Evolutionary conservation across 2,113 vertebrate species (phyloP).

Genomic region (Ivindomyrus marchei): DNA sequence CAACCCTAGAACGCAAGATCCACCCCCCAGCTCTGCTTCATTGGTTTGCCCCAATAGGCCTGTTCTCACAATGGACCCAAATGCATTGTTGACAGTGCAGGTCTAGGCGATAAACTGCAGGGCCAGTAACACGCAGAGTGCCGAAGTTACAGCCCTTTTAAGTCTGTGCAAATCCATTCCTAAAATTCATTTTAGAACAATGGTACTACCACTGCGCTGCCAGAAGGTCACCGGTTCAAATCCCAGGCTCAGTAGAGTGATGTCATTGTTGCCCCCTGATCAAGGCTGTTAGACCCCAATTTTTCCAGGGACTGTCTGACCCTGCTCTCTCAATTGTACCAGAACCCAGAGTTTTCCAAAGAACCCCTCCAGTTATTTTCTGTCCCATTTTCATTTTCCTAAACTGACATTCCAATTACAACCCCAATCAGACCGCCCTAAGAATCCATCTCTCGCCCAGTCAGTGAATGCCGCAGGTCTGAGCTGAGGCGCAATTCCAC

Average conservation of each 20-base stretch:
- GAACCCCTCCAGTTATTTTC: background rate
- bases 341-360: background rate
- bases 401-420: background rate
- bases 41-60: background rate
- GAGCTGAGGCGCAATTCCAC: background rate
- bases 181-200: background rate
- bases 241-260: background rate
- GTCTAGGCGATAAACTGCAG: background rate
- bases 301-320: background rate
- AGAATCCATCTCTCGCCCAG: background rate
- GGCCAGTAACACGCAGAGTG: background rate
- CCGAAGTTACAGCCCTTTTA: background rate
- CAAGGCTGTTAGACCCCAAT: background rate
- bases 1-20: background rate
- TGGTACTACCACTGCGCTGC: background rate
- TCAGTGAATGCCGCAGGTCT: background rate
- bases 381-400: background rate
- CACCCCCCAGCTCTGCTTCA: background rate
- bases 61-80: background rate
- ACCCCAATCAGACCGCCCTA: background rate
- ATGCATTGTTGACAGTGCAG: background rate
- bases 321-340: background rate
- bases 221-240: background rate
- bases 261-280: background rate
- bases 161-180: background rate